Evolutionary conservation across 2,797 vertebrate species (phyloP), one percentile per base, ranked within the genome.

Genomic region (Poeciliopsis infans): DNA sequence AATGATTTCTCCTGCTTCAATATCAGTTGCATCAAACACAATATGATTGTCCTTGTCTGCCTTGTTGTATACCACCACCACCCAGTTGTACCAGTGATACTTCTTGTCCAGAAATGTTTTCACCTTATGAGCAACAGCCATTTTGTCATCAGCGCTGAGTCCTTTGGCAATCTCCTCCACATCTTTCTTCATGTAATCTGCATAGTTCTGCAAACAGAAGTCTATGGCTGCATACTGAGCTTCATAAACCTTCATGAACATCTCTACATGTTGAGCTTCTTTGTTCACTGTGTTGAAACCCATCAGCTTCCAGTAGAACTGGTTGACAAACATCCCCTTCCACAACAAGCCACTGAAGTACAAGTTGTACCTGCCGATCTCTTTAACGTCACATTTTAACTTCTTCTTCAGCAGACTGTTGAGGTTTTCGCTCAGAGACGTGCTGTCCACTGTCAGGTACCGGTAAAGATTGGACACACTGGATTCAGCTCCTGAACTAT

Each of bases 1-100:
- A 47, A 31, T 79, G 31, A 68, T 2, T 0, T 1, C 8, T 5
- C 6, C 57, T 0, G 0, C 31, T 1, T 1, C 8, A n/a, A 79
- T 20, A 1, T 46, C 74, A 4, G 0, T 2, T 0, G 1, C 28
- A 7, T 18, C 45, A 49, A 31, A 8, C n/a, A 49, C 28, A 7
- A 8, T 18, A 45, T 71, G 70, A 31, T 72, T 49, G 16, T 47
- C 3, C 2, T 1, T 51, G 1, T 66, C 16, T 10, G 10, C 16
- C 25, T 49, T 0, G 2, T 33, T 4, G 28, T 2, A 61, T 15
- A 79, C 82, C 59, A 79, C 0, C 61, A 83, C 78, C 78, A 77
- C 78, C 74, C 82, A 83, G 43, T 49, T 45, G 70, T 79, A 73
- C 70, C 82, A 83, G 57, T 31, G 28, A 74, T 76, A 76, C 74